Evolutionary conservation across 2,797 vertebrate species (phyloP).

Genomic region (Mormyrus hasselquistii): DNA sequence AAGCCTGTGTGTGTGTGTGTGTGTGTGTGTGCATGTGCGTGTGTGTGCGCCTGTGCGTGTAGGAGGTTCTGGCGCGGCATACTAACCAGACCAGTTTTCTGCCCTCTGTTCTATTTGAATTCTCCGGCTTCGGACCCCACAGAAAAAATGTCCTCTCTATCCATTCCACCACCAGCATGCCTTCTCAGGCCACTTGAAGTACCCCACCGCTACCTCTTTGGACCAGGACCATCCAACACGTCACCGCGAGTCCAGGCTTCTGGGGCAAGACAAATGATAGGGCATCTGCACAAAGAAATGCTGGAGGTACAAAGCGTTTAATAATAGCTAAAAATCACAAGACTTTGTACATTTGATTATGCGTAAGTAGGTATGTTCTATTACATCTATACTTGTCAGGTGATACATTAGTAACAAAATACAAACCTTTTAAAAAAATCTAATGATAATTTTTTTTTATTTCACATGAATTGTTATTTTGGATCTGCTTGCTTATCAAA

Average conservation of each 20-base stretch:
- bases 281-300: slow-evolving; percentile 81
- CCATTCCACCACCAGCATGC: slow-evolving; percentile 61
- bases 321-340: neutral
- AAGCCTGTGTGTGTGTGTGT: neutral
- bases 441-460: neutral
- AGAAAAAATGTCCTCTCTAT: slow-evolving; percentile 65
- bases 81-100: slow-evolving; percentile 9
- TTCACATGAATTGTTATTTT: neutral
- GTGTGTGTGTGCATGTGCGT: neutral
- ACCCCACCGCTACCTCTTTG: slow-evolving; percentile 76
- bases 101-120: slow-evolving; percentile 34
- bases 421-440: neutral
- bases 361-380: neutral
- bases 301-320: slow-evolving; percentile 69
- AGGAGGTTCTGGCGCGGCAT: slow-evolving; percentile 42
- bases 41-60: neutral
- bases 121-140: slow-evolving; percentile 28
- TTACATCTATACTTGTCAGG: neutral
- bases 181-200: slow-evolving; percentile 69
- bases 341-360: neutral
- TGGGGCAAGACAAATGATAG: slow-evolving; percentile 65
- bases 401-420: neutral
- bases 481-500: neutral
- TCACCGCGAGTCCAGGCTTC: slow-evolving; percentile 67
- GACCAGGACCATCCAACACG: slow-evolving; percentile 85